Base-by-base conservation (phyloP, 2,797 vertebrate genomes). In the Neomorphus geoffroyi region DNA sequence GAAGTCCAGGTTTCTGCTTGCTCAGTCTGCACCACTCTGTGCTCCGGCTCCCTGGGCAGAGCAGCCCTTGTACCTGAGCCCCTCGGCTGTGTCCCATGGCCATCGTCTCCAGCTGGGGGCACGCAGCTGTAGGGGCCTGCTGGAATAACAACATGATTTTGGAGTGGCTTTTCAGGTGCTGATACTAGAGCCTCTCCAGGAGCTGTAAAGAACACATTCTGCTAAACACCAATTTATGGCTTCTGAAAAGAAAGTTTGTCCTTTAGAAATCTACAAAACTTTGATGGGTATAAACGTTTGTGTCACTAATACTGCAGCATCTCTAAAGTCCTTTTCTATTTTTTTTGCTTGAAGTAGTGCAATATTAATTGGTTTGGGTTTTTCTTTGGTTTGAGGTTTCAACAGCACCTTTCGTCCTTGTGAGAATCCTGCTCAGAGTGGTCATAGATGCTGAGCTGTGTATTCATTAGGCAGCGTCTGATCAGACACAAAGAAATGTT, bases 201-300 rank as follows among this genome's bases (percentile, higher is more conserved):
- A 33, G 14, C 74, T 54, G 43, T 83, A 12, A 56, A 45, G 33
- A 35, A 39, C 33, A 18, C 8, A 0, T 53, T 72, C 54, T 81
- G 43, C 51, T 73, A 10, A 78, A 66, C 21, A 15, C 27, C 27
- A 26, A 4, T 23, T 62, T 72, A 4, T 1, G 7, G 17, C 41
- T 58, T 65, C 62, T 43, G 19, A 69, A 70, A 61, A 33, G 28
- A 54, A 54, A 19, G 9, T 32, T 88, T 60, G 19, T 67, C 39
- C 28, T 81, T 90, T 54, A 75, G 51, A 74, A 56, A 89, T 89
- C 72, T 78, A 54, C 50, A 79, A 94, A 88, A 66, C 21, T 50
- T 80, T 51, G 30, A 41, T 88, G 73, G 60, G 26, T 94, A 39
- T 65, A 43, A 92, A 82, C 43, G 70, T 77, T 85, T 65, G 70